These are phyloP conservation scores for Odontophorus gujanensis DNA, from an alignment of 2,113 vertebrate genomes.

Conservation along the genomic window DNA sequence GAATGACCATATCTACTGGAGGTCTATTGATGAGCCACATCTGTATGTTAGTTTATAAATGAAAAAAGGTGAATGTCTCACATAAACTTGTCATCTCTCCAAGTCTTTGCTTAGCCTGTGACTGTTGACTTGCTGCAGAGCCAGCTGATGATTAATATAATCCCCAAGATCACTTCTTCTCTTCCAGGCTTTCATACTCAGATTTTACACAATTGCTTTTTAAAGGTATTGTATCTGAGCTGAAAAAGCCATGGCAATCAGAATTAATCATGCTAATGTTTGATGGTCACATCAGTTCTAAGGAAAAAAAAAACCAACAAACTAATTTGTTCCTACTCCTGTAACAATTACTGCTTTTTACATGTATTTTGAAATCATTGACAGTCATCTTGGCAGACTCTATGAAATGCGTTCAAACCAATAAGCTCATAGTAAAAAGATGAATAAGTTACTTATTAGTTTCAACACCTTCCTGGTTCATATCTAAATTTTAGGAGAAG, in stretches of 20 bases:
- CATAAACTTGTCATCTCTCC: background rate
- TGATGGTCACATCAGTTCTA: background rate
- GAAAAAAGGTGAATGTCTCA: background rate
- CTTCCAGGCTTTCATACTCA: accelerated
- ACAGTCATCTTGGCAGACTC: background rate
- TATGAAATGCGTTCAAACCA: background rate
- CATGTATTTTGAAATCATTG: background rate
- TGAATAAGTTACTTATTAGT: background rate
- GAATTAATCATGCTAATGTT: background rate
- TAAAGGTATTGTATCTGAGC: background rate
- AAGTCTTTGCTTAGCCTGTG: background rate
- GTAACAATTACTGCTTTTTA: background rate
- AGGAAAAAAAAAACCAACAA: background rate
- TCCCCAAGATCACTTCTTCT: background rate
- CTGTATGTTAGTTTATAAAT: background rate
- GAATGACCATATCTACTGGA: accelerated
- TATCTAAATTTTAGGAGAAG: background rate
- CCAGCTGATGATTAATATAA: background rate
- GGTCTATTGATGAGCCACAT: background rate
- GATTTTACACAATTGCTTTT: accelerated
- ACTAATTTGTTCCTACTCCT: background rate
- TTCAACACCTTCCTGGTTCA: background rate
- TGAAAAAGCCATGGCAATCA: background rate
- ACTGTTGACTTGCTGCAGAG: background rate
- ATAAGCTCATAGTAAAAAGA: background rate